A percentile compares a stretch with the other conserved stretches of the same genome.
phyloP scores from a whole-genome alignment of 2,888 invertebrate species.

The Hypsopygia costalis region DNA sequence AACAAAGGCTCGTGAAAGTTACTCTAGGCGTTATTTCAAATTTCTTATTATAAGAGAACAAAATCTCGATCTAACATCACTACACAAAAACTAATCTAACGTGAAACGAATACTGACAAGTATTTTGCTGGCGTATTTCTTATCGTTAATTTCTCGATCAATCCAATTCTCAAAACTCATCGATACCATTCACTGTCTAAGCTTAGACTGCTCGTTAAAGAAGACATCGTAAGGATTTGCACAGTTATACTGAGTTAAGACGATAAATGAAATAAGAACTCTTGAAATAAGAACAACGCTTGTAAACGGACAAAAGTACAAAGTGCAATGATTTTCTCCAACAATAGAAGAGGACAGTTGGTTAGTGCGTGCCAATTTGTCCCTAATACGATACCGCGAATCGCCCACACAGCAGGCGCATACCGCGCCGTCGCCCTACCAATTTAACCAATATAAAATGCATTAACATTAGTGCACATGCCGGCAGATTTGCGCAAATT shows the following conservation, averaged over 20 bases:
- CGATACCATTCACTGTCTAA: background rate
- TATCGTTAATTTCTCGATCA: background rate
- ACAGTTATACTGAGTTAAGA: too few species aligned
- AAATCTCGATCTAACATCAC: background rate
- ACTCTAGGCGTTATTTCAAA: background rate
- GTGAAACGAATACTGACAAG: too few species aligned
- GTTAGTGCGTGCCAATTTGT: conserved; percentile 58
- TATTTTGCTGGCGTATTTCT: too few species aligned
- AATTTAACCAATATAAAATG: conserved; percentile 81
- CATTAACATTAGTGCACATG: conserved; percentile 71
- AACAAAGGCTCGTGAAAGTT: conserved; percentile 6
- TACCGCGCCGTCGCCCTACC: conserved; percentile 72
- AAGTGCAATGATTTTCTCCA: conserved; percentile 20
- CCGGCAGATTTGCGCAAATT: conserved; percentile 67
- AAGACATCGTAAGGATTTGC: too few species aligned
- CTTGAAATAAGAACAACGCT: too few species aligned
- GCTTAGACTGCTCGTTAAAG: too few species aligned
- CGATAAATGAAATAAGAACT: too few species aligned
- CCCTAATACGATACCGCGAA: conserved; percentile 71
- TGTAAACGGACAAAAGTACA: background rate
- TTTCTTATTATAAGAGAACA: background rate
- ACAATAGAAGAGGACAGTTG: conserved; percentile 5
- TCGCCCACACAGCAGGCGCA: conserved; percentile 73
- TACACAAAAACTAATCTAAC: background rate
- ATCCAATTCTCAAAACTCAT: background rate